Percentiles rank a stretch among this genome's conserved stretches.
Conservation (phyloP, 2,888 invertebrate genomes). For the Bombylius discolor region DNA sequence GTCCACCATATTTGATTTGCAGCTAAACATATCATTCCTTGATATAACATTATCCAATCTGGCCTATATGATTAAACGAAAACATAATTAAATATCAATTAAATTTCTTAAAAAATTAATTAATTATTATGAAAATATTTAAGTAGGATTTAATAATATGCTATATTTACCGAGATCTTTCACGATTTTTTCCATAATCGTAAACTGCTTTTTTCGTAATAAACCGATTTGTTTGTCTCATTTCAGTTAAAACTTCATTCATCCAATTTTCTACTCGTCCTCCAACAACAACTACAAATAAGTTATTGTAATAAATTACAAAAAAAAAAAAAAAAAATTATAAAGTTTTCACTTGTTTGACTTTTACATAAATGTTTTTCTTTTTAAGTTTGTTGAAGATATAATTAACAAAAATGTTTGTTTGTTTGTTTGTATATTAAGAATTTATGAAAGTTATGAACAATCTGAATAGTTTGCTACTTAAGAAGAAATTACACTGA, state of each 20-base stretch:
- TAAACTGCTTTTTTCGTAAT: constrained; percentile 79
- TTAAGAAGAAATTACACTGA: too few relatives aligned
- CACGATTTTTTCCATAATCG: constrained; percentile 67
- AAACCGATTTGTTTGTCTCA: constrained; percentile 69
- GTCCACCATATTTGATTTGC: constrained; percentile 94
- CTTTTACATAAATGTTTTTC: too few relatives aligned
- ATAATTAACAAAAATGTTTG: too few relatives aligned
- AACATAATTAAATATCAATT: too few relatives aligned
- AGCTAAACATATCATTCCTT: constrained; percentile 74
- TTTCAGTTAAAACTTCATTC: constrained; percentile 70
- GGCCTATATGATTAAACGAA: constrained; percentile 42
- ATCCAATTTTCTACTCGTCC: constrained; percentile 89
- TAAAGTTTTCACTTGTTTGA: too few relatives aligned
- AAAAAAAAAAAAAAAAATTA: not conserved
- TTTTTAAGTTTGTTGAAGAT: too few relatives aligned
- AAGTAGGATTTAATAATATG: not conserved
- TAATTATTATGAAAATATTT: too few relatives aligned
- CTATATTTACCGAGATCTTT: constrained; percentile 42
- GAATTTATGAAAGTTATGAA: too few relatives aligned
- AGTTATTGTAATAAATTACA: not conserved
- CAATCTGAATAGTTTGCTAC: too few relatives aligned
- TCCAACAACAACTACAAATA: constrained; percentile 49
- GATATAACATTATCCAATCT: constrained; percentile 80
- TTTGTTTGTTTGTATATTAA: too few relatives aligned
- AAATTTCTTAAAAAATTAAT: too few relatives aligned